These are phyloP conservation scores for Nephrotoma guestfalica DNA, from an alignment of 2,888 invertebrate species.

Conservation along the genomic window DNA sequence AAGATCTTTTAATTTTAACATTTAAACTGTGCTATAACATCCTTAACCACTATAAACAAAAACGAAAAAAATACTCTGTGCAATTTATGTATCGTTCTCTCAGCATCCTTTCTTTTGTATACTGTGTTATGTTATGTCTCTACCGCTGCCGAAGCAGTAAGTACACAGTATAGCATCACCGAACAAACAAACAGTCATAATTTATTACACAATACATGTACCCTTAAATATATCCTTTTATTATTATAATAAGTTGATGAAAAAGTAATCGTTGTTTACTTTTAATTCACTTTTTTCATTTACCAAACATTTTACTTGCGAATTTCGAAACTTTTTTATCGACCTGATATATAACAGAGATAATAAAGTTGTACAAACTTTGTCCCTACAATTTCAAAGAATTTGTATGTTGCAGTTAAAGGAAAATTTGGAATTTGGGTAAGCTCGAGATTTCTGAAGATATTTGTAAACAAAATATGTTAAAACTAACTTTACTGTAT, in stretches of 20 bases:
- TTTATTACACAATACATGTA: not conserved
- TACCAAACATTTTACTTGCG: too few species aligned
- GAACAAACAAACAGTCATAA: not conserved
- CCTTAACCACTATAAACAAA: not conserved
- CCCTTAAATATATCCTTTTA: not conserved
- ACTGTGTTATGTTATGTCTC: not conserved
- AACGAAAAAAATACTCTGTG: not conserved
- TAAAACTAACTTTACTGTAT: not conserved
- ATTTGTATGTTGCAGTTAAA: not conserved
- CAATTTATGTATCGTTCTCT: not conserved
- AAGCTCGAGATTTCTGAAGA: not conserved
- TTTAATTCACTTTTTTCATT: too few species aligned
- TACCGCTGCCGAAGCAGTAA: not conserved
- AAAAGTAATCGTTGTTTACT: too few species aligned
- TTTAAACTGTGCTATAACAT: not conserved
- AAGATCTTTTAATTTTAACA: not conserved
- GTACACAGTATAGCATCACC: not conserved
- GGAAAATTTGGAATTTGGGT: not conserved
- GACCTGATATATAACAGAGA: not conserved
- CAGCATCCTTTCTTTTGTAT: not conserved
- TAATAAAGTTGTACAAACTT: not conserved
- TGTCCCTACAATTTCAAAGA: not conserved
- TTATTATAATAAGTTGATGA: not conserved
- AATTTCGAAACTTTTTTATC: not conserved
- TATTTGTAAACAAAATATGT: not conserved